These are phyloP conservation scores for Diacarnus erythraeanus DNA, from an alignment of 37 sponge, comb jelly and placozoan species.

Conservation along the genomic window DNA sequence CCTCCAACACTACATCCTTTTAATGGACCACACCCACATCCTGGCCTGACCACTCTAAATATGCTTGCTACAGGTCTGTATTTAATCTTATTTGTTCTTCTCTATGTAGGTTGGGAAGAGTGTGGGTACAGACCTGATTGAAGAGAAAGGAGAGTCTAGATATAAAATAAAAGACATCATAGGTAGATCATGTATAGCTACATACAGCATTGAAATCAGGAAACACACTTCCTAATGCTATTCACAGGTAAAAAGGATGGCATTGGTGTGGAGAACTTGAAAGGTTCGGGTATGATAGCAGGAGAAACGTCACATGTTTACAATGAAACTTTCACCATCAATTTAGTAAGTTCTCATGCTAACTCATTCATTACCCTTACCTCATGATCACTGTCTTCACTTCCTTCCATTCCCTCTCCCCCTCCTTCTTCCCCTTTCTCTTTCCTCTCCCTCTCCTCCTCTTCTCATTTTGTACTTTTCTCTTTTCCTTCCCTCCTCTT, in stretches of 20 bases:
- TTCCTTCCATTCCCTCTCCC: background rate
- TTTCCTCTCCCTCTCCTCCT: background rate
- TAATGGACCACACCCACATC: too few species aligned
- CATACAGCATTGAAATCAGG: background rate
- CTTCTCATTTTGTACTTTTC: background rate
- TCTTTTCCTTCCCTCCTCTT: background rate
- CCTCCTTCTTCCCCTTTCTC: background rate
- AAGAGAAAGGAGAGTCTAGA: constrained; percentile 90
- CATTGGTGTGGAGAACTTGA: constrained; percentile 92
- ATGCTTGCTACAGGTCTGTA: too few species aligned
- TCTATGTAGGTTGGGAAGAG: constrained; percentile 16
- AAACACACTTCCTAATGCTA: background rate
- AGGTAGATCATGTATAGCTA: constrained; percentile 52
- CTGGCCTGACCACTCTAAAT: too few species aligned
- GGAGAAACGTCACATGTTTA: constrained; percentile 96
- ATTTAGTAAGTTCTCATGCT: constrained; percentile 70
- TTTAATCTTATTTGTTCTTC: too few species aligned
- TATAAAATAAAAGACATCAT: constrained; percentile 97
- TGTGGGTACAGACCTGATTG: constrained; percentile 91
- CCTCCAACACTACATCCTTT: too few species aligned
- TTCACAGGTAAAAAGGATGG: constrained; percentile 86
- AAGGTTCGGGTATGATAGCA: constrained; percentile 96
- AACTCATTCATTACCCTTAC: too few species aligned
- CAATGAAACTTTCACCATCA: constrained; percentile 92
- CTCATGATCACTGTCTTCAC: background rate